Evolutionary conservation across 1,140 invertebrate species (phyloP).

Genomic region (Papilio dardanus): DNA sequence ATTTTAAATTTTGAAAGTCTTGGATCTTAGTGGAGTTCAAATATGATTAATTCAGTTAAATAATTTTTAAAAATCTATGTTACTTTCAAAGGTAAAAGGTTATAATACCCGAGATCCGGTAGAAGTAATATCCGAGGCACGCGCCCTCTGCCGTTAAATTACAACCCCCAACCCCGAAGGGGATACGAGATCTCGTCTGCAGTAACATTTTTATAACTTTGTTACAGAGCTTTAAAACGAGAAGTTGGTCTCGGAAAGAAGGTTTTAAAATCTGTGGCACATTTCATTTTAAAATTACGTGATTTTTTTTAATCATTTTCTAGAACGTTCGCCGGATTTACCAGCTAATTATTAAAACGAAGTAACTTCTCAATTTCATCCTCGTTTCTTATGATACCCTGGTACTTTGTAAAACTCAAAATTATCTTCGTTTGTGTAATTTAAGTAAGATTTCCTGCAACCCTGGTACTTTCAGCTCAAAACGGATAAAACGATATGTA

Average conservation of each 20-base stretch:
- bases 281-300: neutral
- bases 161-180: neutral
- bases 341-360: neutral
- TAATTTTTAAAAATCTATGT: no score
- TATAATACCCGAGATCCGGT: neutral
- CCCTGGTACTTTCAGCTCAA: neutral
- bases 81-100: neutral
- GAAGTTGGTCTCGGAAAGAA: neutral
- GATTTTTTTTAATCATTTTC: no score
- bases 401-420: neutral
- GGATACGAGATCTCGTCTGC: conserved; percentile 3
- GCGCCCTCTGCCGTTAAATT: neutral
- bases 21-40: no score
- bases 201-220: conserved; percentile 27
- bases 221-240: conserved; percentile 6
- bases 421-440: neutral
- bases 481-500: neutral
- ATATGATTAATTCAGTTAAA: no score
- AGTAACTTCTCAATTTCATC: neutral
- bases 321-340: neutral
- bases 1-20: neutral
- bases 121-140: neutral
- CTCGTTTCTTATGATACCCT: neutral
- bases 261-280: neutral
- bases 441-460: neutral